Conservation (phyloP, 2,888 invertebrate genomes). For the Hirtodrosophila alboralis region DNA sequence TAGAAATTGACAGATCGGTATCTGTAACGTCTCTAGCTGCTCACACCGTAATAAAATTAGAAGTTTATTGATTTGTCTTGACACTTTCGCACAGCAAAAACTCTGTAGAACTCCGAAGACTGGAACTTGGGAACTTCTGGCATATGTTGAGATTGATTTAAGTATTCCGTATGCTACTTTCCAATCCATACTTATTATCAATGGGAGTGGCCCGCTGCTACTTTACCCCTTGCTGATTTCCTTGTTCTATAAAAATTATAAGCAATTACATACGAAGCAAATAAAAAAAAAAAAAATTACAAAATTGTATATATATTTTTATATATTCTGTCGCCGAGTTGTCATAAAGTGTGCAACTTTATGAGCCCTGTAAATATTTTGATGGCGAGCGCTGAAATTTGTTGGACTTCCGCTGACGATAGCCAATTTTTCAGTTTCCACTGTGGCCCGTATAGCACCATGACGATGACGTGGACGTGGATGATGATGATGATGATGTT, state of each 20-base stretch:
- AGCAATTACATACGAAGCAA: constrained; percentile 62
- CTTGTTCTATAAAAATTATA: constrained; percentile 73
- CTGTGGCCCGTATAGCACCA: constrained; percentile 17
- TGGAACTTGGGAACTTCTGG: constrained; percentile 17
- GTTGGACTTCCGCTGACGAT: constrained; percentile 49
- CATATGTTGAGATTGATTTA: constrained; percentile 55
- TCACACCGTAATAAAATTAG: constrained; percentile 79
- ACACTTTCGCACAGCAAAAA: constrained; percentile 69
- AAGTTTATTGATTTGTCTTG: constrained; percentile 83
- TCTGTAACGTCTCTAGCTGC: constrained; percentile 41
- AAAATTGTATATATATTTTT: constrained; percentile 11
- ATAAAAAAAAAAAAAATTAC: constrained; percentile 7
- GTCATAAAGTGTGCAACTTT: constrained; percentile 67
- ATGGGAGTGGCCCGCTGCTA: constrained; percentile 55
- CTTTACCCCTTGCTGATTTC: constrained; percentile 70
- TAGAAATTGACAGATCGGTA: constrained; percentile 75
- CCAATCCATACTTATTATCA: constrained; percentile 55
- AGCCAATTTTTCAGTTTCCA: constrained; percentile 43
- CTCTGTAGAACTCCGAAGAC: background rate
- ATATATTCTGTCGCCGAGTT: constrained; percentile 19
- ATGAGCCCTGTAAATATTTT: constrained; percentile 75
- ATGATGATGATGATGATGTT: constrained; percentile 12
- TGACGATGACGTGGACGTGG: constrained; percentile 6
- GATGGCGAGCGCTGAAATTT: constrained; percentile 57
- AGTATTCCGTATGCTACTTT: constrained; percentile 23